These are phyloP conservation scores for Aplochiton taeniatus DNA, from an alignment of 2,797 vertebrate species.

Conservation along the genomic window DNA sequence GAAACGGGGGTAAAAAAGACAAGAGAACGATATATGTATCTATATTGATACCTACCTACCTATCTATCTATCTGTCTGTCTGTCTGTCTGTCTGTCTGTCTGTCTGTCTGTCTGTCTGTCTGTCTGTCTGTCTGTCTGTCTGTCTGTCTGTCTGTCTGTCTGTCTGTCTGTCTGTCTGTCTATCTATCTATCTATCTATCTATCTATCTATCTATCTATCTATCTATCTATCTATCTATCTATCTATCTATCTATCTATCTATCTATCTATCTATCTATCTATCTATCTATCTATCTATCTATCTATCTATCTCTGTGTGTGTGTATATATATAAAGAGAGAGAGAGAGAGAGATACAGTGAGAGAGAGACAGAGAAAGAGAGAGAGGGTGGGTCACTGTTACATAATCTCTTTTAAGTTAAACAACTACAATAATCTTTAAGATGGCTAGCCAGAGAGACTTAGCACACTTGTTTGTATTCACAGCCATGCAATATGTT, in stretches of 20 bases:
- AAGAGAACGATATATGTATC: conserved; percentile 30
- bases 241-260: too few species aligned
- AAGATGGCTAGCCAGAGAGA: conserved; percentile 28
- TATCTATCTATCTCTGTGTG: too few species aligned
- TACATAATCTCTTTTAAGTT: conserved; percentile 25
- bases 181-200: conserved; percentile 58
- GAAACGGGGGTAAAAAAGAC: conserved; percentile 64
- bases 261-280: too few species aligned
- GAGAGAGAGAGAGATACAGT: conserved; percentile 24
- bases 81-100: too few species aligned
- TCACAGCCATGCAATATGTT: not conserved
- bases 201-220: too few species aligned
- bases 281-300: conserved; percentile 58
- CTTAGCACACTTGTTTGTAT: conserved; percentile 6
- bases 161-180: too few species aligned
- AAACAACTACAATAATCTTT: conserved; percentile 23
- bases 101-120: too few species aligned
- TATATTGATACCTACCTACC: too few species aligned
- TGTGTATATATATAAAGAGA: too few species aligned
- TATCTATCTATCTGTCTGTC: too few species aligned
- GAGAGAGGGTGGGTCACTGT: conserved; percentile 17
- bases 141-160: conserved; percentile 57
- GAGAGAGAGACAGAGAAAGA: conserved; percentile 23
- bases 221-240: too few species aligned
- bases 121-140: too few species aligned